Percentiles rank a stretch among this genome's conserved stretches.
phyloP scores from a whole-genome alignment of 2,113 vertebrate genomes.

The Patagioenas fasciata region DNA sequence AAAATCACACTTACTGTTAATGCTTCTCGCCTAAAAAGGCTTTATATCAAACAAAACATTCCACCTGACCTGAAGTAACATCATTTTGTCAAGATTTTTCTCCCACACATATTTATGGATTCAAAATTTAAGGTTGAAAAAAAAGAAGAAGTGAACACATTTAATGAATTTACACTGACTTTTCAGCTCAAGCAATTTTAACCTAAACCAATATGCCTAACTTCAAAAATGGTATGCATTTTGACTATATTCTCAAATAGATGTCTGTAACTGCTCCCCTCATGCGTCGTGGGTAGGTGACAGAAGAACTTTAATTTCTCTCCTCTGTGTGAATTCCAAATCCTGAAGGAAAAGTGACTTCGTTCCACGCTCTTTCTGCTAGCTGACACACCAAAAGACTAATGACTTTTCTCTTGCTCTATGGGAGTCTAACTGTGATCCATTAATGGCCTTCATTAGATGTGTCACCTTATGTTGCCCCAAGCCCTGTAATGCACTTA shows the following conservation, averaged over 20 bases:
- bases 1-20: not conserved
- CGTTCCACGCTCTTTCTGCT: not conserved
- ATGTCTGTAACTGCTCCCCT: not conserved
- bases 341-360: not conserved
- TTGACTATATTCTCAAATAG: not conserved
- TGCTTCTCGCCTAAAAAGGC: not conserved
- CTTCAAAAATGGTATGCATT: not conserved
- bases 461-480: not conserved
- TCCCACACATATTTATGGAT: not conserved
- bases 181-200: not conserved
- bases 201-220: not conserved
- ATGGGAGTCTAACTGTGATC: not conserved
- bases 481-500: accelerated
- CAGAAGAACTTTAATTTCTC: not conserved
- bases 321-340: not conserved
- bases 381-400: not conserved
- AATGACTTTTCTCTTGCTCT: not conserved
- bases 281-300: accelerated
- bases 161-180: not conserved
- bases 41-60: not conserved
- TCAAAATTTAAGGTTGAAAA: not conserved
- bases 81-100: not conserved
- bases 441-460: slow-evolving; percentile 21
- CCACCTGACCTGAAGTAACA: not conserved
- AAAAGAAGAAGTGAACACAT: accelerated